Base-by-base conservation (phyloP, 1,140 invertebrate genomes). In the Drosophila bipectinata region DNA sequence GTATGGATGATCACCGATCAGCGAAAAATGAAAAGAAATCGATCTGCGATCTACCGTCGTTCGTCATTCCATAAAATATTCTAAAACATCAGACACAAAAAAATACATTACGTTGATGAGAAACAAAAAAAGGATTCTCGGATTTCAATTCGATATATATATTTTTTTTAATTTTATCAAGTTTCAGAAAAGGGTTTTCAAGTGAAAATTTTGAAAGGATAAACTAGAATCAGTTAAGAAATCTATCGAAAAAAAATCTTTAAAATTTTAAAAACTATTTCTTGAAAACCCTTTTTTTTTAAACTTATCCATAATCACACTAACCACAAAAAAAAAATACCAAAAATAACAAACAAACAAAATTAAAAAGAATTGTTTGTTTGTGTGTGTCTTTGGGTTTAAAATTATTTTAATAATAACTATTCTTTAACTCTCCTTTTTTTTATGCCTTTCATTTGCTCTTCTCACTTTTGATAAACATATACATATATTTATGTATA, bases 391-490 rank as follows among this genome's bases (percentile, higher is more conserved):
- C 26, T 67, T 52, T 47, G 55, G 72, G 72, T 74, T 49, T 52
- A 44, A 41, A 14, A 12, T 44, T 47, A 18, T 56, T 54, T 54
- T 49, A 45, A 69, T 67, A 39, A 61, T 47, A 54, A 74, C 39
- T 77, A 44, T 61, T 37, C 34, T 37, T 37, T 37, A 18, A 61
- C 57, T 71, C 39, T 53, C 45, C 45, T 60, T 58, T 55, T 30
- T 30, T 63, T 71, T 47, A 64, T 62, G 59, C 55, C 53, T 60
- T 87, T 77, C 48, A 52, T 87, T 82, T 77, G 67, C 79, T 81
- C 82, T 81, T 72, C 73, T 44, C n/a, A 44, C 41, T 44, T 44
- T 44, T 18, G n/a, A 44, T 44, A 12, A 18, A 8, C 14, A 14
- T 41, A 41, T 2, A 41, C 1, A 41, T 5, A 41, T 6, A 41